phyloP scores from a whole-genome alignment of 2,888 invertebrate genomes.

The Colostygia pectinataria region DNA sequence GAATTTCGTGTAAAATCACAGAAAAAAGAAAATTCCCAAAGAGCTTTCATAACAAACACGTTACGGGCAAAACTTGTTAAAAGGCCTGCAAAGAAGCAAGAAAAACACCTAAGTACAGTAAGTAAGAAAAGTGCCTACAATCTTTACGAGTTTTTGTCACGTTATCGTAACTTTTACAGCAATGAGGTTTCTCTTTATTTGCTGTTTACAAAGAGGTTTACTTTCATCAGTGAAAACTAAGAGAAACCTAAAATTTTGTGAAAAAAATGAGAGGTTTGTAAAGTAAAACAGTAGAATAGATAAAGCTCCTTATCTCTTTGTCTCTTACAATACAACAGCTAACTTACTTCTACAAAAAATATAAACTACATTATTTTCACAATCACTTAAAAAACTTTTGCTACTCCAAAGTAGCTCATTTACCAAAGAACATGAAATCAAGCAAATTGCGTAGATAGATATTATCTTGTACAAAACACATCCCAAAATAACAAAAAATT shows the following conservation, averaged over 20 bases:
- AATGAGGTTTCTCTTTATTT: conserved; percentile 29
- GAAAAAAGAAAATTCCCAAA: conserved; percentile 34
- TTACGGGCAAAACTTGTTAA: conserved; percentile 58
- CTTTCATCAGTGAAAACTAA: conserved; percentile 23
- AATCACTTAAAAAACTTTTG: no score
- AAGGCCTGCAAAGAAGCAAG: conserved; percentile 46
- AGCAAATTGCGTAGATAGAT: no score
- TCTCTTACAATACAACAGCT: background rate
- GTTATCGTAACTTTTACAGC: conserved; percentile 27
- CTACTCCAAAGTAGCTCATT: no score
- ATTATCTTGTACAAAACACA: no score
- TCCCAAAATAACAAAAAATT: no score
- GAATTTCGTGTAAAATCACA: conserved; percentile 22
- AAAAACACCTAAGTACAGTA: conserved; percentile 48
- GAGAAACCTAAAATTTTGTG: conserved; percentile 9
- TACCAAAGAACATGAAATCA: no score
- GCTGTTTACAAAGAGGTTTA: conserved; percentile 24
- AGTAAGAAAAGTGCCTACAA: conserved; percentile 39
- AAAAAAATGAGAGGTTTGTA: conserved; percentile 11
- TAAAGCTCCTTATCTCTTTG: conserved; percentile 7
- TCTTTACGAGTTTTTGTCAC: conserved; percentile 26
- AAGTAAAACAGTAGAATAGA: background rate
- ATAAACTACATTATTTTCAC: background rate
- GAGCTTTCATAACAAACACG: conserved; percentile 60
- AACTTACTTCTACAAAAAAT: background rate